A percentile compares a stretch with the other conserved stretches of the same genome.
phyloP scores from a whole-genome alignment of 2,888 invertebrate species.

The Scaptomyza parva region DNA sequence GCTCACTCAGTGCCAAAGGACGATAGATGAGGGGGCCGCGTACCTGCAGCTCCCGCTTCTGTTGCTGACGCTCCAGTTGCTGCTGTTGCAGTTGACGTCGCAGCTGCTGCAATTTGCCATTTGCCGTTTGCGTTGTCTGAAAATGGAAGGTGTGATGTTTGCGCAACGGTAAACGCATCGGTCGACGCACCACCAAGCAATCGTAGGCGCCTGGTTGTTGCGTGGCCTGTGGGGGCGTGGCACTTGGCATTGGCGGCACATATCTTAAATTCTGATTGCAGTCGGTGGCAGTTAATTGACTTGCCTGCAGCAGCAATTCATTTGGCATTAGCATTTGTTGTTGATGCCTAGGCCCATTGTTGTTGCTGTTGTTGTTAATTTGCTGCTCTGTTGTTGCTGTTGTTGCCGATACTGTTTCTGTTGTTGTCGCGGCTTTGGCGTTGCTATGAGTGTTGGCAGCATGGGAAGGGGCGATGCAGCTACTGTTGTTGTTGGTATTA shows the following conservation, averaged over 20 bases:
- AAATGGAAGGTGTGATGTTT: conserved; percentile 85
- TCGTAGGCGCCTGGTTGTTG: conserved; percentile 52
- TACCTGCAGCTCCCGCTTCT: conserved; percentile 28
- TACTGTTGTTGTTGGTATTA: conserved; percentile 59
- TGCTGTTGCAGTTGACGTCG: conserved; percentile 65
- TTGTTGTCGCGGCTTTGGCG: conserved; percentile 67
- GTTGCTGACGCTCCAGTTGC: conserved; percentile 51
- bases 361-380: conserved; percentile 55
- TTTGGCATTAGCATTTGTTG: conserved; percentile 72
- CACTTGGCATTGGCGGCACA: conserved; percentile 56
- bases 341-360: conserved; percentile 51
- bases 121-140: conserved; percentile 83
- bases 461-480: conserved; percentile 40
- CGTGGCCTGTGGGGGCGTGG: conserved; percentile 26
- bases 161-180: conserved; percentile 83
- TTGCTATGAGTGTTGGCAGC: conserved; percentile 66
- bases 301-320: conserved; percentile 64
- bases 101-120: conserved; percentile 80
- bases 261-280: conserved; percentile 70
- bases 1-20: conserved; percentile 81
- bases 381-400: conserved; percentile 61
- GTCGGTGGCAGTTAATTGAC: conserved; percentile 59
- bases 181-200: conserved; percentile 71
- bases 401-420: conserved; percentile 52
- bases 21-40: conserved; percentile 80